phyloP scores from a whole-genome alignment of 2,888 invertebrate genomes.

The Lapara coniferarum region DNA sequence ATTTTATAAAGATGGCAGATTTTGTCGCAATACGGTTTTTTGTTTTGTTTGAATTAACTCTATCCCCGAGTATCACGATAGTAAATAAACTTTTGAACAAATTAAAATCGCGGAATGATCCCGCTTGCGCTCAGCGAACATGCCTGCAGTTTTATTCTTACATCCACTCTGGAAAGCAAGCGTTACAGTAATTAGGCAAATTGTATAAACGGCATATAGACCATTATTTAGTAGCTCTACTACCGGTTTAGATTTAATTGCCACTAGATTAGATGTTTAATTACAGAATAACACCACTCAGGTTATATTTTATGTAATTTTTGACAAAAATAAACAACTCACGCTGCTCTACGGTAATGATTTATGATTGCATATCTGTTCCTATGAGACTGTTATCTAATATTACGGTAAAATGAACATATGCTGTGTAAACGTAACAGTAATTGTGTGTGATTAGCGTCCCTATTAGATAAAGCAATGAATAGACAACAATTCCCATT shows the following conservation, averaged over 20 bases:
- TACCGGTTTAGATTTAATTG: conserved; percentile 66
- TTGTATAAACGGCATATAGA: conserved; percentile 67
- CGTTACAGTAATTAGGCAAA: conserved; percentile 70
- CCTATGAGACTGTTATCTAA: conserved; percentile 30
- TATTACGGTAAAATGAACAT: conserved; percentile 28
- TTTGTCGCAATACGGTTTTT: too few relatives aligned
- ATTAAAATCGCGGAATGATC: neutral
- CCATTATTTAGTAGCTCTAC: conserved; percentile 60
- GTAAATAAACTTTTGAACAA: neutral
- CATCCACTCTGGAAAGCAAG: conserved; percentile 62
- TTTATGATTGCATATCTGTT: conserved; percentile 37
- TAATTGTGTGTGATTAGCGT: conserved; percentile 47
- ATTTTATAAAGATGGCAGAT: too few relatives aligned
- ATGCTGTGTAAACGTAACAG: conserved; percentile 34
- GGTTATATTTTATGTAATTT: conserved; percentile 48
- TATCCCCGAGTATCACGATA: neutral
- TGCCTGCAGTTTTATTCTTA: conserved; percentile 45
- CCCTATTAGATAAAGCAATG: conserved; percentile 43
- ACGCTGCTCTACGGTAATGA: conserved; percentile 36
- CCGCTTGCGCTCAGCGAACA: conserved; percentile 18
- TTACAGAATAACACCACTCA: conserved; percentile 46
- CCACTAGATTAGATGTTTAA: conserved; percentile 57
- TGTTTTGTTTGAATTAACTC: too few relatives aligned
- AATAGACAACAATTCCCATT: conserved; percentile 53
- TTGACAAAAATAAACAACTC: conserved; percentile 47